These are phyloP conservation scores for Bovichtus diacanthus DNA, from an alignment of 2,797 vertebrate genomes.

Conservation along the genomic window DNA sequence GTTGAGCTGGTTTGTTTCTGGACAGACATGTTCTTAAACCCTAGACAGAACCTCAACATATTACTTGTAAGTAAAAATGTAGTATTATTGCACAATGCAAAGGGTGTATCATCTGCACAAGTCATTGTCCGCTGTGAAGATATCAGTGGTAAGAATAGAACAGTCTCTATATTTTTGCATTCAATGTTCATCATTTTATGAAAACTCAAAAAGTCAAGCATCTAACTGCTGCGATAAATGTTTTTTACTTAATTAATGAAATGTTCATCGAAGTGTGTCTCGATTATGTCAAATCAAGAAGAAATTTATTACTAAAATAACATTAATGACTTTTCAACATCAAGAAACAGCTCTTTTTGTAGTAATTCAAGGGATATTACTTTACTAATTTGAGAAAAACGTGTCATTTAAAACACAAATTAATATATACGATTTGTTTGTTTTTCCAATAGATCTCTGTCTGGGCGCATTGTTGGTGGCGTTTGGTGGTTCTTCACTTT, in stretches of 20 bases:
- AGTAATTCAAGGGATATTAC: not conserved
- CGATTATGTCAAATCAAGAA: not conserved
- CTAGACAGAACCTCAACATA: not conserved
- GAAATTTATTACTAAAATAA: not conserved
- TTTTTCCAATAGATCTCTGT: constrained; percentile 91
- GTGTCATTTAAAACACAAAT: too few species aligned
- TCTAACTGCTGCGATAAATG: not conserved
- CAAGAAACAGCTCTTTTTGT: not conserved
- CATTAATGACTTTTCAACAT: not conserved
- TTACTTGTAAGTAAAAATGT: not conserved
- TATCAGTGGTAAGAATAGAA: not conserved
- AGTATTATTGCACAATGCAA: not conserved
- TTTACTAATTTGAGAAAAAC: constrained; percentile 7
- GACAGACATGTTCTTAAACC: constrained; percentile 5
- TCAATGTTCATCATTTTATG: not conserved
- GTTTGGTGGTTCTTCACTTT: constrained; percentile 99
- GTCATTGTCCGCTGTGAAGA: not conserved
- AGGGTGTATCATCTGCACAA: not conserved
- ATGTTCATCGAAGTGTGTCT: not conserved
- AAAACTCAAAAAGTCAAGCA: not conserved
- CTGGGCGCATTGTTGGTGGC: constrained; percentile 98
- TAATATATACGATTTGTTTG: not conserved
- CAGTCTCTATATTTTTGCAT: not conserved
- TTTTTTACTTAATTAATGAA: not conserved
- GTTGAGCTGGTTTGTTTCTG: not conserved